Percentiles rank a stretch among this genome's conserved stretches.
These are phyloP conservation scores for Melanotaenia nigrans DNA, from an alignment of 2,797 vertebrate genomes.

Conservation along the genomic window DNA sequence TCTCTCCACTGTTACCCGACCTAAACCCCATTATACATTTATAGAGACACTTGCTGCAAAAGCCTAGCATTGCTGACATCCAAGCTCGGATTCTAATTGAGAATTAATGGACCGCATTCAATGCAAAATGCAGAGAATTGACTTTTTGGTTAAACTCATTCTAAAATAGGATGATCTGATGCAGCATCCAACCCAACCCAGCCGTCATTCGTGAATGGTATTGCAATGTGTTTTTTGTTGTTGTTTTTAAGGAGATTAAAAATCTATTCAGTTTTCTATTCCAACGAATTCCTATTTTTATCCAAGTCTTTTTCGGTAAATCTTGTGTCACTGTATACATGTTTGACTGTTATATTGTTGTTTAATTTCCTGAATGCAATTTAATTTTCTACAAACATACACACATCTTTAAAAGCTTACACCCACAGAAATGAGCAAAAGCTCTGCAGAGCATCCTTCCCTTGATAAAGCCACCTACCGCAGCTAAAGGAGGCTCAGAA, in stretches of 20 bases:
- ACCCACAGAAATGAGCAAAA: conserved; percentile 62
- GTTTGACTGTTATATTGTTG: conserved; percentile 34
- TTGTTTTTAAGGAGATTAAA: neutral
- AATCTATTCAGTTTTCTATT: neutral
- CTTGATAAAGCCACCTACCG: conserved; percentile 71
- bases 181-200: neutral
- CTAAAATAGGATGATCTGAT: neutral
- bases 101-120: neutral
- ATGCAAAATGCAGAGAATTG: no score
- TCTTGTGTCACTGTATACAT: conserved; percentile 19
- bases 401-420: conserved; percentile 64
- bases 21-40: neutral
- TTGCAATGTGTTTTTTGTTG: neutral
- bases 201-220: neutral
- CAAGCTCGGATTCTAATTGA: neutral
- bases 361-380: conserved; percentile 56
- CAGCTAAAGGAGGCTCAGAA: conserved; percentile 70
- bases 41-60: neutral
- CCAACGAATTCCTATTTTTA: neutral
- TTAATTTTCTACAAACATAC: conserved; percentile 58
- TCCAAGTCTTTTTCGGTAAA: neutral
- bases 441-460: conserved; percentile 59
- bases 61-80: neutral
- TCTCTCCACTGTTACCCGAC: neutral
- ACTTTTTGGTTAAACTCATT: neutral